phyloP scores from a whole-genome alignment of 2,113 vertebrate species.

The Silurus asotus region DNA sequence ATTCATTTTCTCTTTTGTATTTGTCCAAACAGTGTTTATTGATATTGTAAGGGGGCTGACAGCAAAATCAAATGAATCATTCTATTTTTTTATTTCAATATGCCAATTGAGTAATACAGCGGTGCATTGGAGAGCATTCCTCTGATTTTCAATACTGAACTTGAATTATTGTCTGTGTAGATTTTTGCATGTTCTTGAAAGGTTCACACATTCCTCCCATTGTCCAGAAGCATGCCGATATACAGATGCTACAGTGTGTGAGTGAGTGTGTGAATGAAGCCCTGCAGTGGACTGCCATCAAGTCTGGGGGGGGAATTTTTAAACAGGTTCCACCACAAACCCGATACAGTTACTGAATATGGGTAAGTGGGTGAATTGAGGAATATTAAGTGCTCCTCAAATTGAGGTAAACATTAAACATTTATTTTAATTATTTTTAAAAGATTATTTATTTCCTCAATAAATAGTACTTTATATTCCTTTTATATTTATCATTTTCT shows the following conservation, averaged over 20 bases:
- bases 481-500: not conserved
- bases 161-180: not conserved
- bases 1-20: slow-evolving; percentile 38
- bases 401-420: not conserved
- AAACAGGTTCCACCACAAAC: not conserved
- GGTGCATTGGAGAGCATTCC: not conserved
- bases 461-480: not conserved
- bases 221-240: not conserved
- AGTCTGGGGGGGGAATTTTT: not conserved
- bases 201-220: not conserved
- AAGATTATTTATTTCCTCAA: not conserved
- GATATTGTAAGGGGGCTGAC: slow-evolving; percentile 6
- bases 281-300: not conserved
- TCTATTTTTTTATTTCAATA: slow-evolving; percentile 8
- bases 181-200: not conserved
- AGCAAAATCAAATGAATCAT: not conserved
- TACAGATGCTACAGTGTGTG: too few species aligned
- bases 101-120: not conserved
- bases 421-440: too few species aligned
- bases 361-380: not conserved
- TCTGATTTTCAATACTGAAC: not conserved
- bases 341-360: not conserved
- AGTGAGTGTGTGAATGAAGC: too few species aligned
- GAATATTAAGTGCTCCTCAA: not conserved
- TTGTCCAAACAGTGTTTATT: slow-evolving; percentile 27